phyloP scores from a whole-genome alignment of 2,797 vertebrate genomes.

The Coccyzus lansbergi region DNA sequence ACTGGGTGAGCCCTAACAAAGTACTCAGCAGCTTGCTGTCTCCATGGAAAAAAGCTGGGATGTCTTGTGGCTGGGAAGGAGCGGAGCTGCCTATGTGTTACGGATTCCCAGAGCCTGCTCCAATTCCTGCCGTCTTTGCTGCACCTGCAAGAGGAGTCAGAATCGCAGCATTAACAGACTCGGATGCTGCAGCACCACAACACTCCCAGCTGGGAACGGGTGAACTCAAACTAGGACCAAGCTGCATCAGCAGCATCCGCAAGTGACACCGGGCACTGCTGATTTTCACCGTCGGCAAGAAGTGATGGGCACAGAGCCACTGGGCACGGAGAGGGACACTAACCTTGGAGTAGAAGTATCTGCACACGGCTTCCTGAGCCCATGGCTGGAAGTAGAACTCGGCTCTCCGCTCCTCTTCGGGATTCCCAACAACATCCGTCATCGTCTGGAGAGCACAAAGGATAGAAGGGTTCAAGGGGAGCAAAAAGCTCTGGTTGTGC shows the following conservation, averaged over 20 bases:
- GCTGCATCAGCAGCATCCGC: neutral
- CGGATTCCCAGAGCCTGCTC: constrained; percentile 98
- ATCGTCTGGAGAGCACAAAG: constrained; percentile 85
- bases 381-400: constrained; percentile 99
- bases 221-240: neutral
- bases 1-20: constrained; percentile 50
- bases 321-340: fast-evolving
- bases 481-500: neutral
- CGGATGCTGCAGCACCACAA: neutral
- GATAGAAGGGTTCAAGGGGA: neutral
- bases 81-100: constrained; percentile 87
- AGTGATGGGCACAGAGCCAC: neutral
- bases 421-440: constrained; percentile 97
- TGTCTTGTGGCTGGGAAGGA: constrained; percentile 27
- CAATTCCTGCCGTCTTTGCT: constrained; percentile 96
- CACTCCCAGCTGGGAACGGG: neutral
- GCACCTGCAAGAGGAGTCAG: constrained; percentile 83
- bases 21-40: constrained; percentile 55
- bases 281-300: fast-evolving
- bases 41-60: constrained; percentile 36
- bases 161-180: neutral
- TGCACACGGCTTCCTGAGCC: constrained; percentile 98
- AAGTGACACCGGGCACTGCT: neutral
- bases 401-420: constrained; percentile 94
- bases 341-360: constrained; percentile 99